Evolutionary conservation across 1,140 invertebrate genomes (phyloP), one percentile per base, ranked within the genome.

Genomic region (Drosophila micromelanica): DNA sequence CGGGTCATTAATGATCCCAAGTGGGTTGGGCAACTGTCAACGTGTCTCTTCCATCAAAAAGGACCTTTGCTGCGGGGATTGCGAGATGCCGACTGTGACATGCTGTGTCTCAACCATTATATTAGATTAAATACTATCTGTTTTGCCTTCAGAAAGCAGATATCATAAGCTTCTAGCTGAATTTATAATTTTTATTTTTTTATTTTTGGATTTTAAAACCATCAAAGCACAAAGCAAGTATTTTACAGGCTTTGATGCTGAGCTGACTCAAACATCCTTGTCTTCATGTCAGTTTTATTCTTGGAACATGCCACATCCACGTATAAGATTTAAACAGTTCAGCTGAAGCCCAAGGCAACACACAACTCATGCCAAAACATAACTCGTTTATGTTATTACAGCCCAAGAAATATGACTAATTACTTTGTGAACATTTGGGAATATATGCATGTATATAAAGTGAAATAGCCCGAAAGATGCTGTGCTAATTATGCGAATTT

Each of bases 401-500:
- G 40, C 56, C 56, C 4, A 37, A 51, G 5, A 54, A 17, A 60
- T 68, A 74, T 72, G 67, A 76, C 80, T 79, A 84, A 84, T 84
- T 84, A 79, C 62, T n/a, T n/a, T 27, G 37, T 48, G 64, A 56
- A 55, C 63, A 55, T 32, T 23, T 79, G 73, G 63, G 23, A 74
- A 35, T 42, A 35, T 42, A n/a, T n/a, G n/a, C n/a, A n/a, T n/a
- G n/a, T n/a, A n/a, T n/a, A 51, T 9, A 68, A 51, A 57, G 1
- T 54, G 32, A 48, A 51, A 62, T 64, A 52, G 61, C 9, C 62
- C 32, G 9, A n/a, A 55, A 38, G 57, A 54, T 40, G 38, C 61
- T 67, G 37, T 46, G 57, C 70, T 81, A 69, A 80, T 85, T 85
- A 85, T 86, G 73, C 62, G 55, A 78, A 85, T 72, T 64, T 46